Base-by-base conservation (phyloP, 1,140 invertebrate species). In the Ruditapes philippinarum region DNA sequence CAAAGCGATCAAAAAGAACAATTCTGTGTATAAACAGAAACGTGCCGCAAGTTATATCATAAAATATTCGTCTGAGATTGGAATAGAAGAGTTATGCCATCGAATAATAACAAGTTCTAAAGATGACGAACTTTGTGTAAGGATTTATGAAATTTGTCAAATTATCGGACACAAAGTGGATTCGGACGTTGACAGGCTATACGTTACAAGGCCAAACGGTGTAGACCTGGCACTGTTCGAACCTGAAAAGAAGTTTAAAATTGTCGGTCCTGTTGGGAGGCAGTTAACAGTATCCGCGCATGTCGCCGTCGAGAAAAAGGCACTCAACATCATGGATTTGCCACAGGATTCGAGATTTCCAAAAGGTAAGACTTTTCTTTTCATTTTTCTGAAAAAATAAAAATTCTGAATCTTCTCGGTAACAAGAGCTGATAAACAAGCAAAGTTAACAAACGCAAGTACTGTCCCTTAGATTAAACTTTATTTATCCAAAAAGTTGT, bases 211-310 rank as follows among this genome's bases (percentile, higher is more conserved):
- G 36, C 54, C 89, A 31, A 81, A 89, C n/a, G 88, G 90, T 28
- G 78, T 65, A 31, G 84, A 89, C 31, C 60, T 92, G 14, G 51
- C 49, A 28, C 78, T 88, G 22, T 90, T 45, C 28, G 33, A 68
- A 14, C 62, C 60, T 7, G 57, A 84, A 25, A 33, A 70, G 0
- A 62, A 88, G 28, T 68, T 79, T 12, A 88, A 51, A 57, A 70
- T 74, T 0, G 91, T 91, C 79, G 92, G 92, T 0, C 92, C 92
- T 17, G 80, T 90, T n/a, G 92, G 92, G n/a, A 33, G 73, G 5
- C 68, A 83, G 9, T 89, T 87, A 25, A 94, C 93, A 14, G 93
- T 94, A 0, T 89, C 93, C 40, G 93, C 92, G 2, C 88, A 93
- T 83, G 92, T 85, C n/a, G 91, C 90, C 0, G 33, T 78, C 17